Evolutionary conservation across 1,140 invertebrate genomes (phyloP).

Genomic region (Drosophila trapezifrons): DNA sequence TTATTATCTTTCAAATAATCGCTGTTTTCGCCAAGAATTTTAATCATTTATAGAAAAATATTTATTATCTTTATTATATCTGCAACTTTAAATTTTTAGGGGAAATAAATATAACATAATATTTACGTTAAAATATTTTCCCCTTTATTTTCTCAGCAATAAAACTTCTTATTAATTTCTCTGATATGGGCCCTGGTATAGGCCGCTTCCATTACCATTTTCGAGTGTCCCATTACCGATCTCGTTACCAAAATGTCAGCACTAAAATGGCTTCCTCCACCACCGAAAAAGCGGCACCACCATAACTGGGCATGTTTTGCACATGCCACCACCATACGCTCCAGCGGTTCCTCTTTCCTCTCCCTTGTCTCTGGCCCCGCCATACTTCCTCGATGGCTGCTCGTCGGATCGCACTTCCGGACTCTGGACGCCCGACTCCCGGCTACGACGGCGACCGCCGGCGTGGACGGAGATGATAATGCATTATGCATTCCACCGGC

Average conservation of each 20-base stretch:
- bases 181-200: neutral
- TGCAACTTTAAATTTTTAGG: neutral
- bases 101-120: too few species aligned
- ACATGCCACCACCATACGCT: constrained; percentile 53
- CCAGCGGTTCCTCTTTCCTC: constrained; percentile 27
- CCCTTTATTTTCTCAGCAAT: neutral
- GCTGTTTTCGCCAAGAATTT: too few species aligned
- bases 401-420: constrained; percentile 67
- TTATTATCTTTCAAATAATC: too few species aligned
- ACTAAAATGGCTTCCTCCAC: constrained; percentile 44
- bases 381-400: constrained; percentile 56
- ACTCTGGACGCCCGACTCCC: constrained; percentile 12
- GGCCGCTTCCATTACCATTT: neutral
- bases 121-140: too few species aligned
- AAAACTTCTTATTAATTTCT: neutral
- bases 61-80: too few species aligned
- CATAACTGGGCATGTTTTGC: constrained; percentile 38
- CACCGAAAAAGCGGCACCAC: constrained; percentile 18
- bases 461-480: constrained; percentile 64
- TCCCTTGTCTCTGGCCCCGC: constrained; percentile 4
- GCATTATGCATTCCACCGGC: constrained; percentile 70
- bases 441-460: constrained; percentile 59
- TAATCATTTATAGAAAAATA: too few species aligned
- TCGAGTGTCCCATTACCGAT: constrained; percentile 14
- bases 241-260: constrained; percentile 53